Evolutionary conservation across 2,888 invertebrate genomes (phyloP).

Genomic region (Orgyia antiqua): DNA sequence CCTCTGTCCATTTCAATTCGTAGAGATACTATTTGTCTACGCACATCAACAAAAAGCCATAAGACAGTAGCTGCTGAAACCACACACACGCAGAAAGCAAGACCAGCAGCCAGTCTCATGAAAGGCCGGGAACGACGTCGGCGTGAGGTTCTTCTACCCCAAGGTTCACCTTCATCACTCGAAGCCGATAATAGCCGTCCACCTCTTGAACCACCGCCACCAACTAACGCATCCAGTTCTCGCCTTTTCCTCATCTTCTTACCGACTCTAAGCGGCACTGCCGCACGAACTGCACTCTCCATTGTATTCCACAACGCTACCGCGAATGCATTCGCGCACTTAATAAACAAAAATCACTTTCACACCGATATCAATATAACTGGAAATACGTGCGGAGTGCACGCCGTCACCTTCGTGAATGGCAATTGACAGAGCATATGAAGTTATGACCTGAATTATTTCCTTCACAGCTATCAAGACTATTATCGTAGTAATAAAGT

Average conservation of each 20-base stretch:
- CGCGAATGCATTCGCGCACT: conserved; percentile 57
- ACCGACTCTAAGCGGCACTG: conserved; percentile 81
- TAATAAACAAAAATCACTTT: conserved; percentile 29
- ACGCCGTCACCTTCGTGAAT: conserved; percentile 44
- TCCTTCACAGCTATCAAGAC: conserved; percentile 16
- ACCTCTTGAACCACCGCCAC: conserved; percentile 68
- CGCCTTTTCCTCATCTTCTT: conserved; percentile 88
- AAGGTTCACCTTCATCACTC: conserved; percentile 76
- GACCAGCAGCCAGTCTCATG: conserved; percentile 78
- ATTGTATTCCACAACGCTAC: conserved; percentile 54
- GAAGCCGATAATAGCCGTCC: conserved; percentile 81
- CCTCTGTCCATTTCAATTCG: conserved; percentile 83
- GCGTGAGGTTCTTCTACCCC: conserved; percentile 54
- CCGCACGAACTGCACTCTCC: conserved; percentile 78
- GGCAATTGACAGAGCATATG: conserved; percentile 33
- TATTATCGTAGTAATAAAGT: conserved; percentile 9
- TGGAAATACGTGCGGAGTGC: conserved; percentile 40
- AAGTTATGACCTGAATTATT: conserved; percentile 25
- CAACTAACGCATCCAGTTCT: conserved; percentile 85
- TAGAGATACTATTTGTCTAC: conserved; percentile 81
- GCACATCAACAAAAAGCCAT: conserved; percentile 83
- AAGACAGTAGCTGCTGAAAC: conserved; percentile 81
- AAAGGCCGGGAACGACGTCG: conserved; percentile 70
- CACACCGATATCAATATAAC: conserved; percentile 22
- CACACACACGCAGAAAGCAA: conserved; percentile 80